Conservation (phyloP, 2,113 vertebrate genomes). For the Calidris pygmaea region DNA sequence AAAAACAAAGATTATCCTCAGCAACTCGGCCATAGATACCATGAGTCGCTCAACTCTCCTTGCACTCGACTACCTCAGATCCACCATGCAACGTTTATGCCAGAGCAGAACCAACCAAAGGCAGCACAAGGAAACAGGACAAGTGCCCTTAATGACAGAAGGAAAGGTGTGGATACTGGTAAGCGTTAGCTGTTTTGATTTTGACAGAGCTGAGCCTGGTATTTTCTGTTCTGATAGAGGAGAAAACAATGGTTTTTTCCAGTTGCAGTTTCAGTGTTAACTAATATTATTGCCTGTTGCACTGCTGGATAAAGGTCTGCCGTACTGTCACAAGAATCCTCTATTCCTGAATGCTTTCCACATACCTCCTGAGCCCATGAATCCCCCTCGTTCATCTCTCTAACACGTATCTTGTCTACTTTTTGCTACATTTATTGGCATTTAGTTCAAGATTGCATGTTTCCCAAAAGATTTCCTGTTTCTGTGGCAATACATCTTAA, state of each 20-base stretch:
- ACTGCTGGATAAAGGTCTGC: background rate
- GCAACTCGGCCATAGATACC: background rate
- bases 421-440: slow-evolving; percentile 18
- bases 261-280: background rate
- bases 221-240: background rate
- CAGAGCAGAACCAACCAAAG: background rate
- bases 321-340: background rate
- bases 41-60: background rate
- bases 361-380: background rate
- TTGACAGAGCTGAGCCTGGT: background rate
- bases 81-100: background rate
- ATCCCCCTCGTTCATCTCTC: background rate
- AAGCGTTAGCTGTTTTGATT: background rate
- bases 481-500: slow-evolving; percentile 11
- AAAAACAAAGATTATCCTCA: background rate
- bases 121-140: background rate
- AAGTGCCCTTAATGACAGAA: background rate
- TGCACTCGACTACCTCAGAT: background rate
- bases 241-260: background rate
- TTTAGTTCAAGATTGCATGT: background rate
- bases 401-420: background rate
- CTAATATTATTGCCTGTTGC: background rate
- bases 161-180: no score
- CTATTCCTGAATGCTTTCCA: background rate
- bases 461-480: slow-evolving; percentile 20